Percentiles rank a stretch among this genome's conserved stretches.
Evolutionary conservation across 2,113 vertebrate species (phyloP).

Genomic region (Corynorhinus townsendii): DNA sequence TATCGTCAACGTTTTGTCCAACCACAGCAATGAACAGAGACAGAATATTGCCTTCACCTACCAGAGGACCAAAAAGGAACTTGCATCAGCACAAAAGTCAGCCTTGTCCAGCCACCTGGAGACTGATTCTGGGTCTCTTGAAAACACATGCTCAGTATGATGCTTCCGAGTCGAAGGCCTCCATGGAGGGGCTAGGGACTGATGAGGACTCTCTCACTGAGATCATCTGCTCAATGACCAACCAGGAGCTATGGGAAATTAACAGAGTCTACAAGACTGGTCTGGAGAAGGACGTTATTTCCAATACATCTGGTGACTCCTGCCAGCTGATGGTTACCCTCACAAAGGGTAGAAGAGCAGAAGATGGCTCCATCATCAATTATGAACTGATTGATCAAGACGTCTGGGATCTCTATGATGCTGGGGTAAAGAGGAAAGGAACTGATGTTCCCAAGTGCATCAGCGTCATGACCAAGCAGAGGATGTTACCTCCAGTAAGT

Average conservation of each 20-base stretch:
- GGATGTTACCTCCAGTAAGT: too few species aligned
- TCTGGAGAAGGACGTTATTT: constrained; percentile 93
- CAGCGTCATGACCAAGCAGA: too few species aligned
- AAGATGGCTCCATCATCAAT: constrained; percentile 87
- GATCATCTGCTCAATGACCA: constrained; percentile 95
- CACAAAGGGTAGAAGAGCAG: constrained; percentile 89
- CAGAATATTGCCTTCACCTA: too few species aligned
- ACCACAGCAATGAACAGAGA: too few species aligned
- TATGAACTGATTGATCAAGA: constrained; percentile 93
- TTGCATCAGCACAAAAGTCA: constrained; percentile 87
- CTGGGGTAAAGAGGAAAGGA: too few species aligned
- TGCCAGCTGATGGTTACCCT: constrained; percentile 93
- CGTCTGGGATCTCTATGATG: constrained; percentile 79
- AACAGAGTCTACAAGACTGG: constrained; percentile 95
- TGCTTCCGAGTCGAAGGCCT: constrained; percentile 88
- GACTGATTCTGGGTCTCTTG: constrained; percentile 92
- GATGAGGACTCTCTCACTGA: constrained; percentile 96
- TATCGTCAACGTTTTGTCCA: too few species aligned
- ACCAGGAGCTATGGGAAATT: constrained; percentile 88
- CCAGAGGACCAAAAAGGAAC: constrained; percentile 72
- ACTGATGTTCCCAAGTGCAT: too few species aligned
- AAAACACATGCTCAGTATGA: constrained; percentile 94
- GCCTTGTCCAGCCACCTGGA: constrained; percentile 93
- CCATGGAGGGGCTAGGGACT: constrained; percentile 97
- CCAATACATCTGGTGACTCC: constrained; percentile 95